Conservation (phyloP, 2,888 invertebrate genomes). For the Dicroscelio sp. region DNA sequence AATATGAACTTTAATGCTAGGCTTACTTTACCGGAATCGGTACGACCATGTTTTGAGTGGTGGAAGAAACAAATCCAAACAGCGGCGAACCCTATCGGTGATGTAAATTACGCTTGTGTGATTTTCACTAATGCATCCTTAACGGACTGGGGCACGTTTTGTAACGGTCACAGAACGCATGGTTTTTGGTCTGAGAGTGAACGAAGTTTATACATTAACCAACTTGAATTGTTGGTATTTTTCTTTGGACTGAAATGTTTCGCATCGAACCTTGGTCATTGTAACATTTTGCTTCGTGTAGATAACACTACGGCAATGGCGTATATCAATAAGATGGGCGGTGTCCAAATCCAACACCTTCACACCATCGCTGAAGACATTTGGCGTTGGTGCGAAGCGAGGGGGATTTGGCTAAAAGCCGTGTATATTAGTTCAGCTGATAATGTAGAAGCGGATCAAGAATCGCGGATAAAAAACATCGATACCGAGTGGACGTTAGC, state of each 20-base stretch:
- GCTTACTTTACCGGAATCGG: neutral
- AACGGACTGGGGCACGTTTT: neutral
- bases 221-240: conserved; percentile 71
- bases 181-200: conserved; percentile 3
- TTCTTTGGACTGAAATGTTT: conserved; percentile 36
- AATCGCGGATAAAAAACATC: conserved; percentile 67
- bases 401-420: conserved; percentile 81
- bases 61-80: neutral
- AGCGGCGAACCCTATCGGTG: neutral
- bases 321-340: neutral
- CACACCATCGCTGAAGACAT: conserved; percentile 79
- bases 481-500: conserved; percentile 77
- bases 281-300: conserved; percentile 76
- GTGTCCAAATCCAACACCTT: conserved; percentile 64
- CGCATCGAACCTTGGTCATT: neutral
- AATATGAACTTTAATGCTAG: neutral
- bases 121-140: conserved; percentile 7
- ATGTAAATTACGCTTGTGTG: neutral
- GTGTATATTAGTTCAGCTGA: conserved; percentile 88
- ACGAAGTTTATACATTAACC: neutral
- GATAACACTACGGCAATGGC: conserved; percentile 56
- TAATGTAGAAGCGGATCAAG: conserved; percentile 83
- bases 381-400: conserved; percentile 72
- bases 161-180: neutral
- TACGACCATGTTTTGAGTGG: neutral